Evolutionary conservation across 2,888 invertebrate genomes (phyloP).

Genomic region (Helicoverpa assulta): DNA sequence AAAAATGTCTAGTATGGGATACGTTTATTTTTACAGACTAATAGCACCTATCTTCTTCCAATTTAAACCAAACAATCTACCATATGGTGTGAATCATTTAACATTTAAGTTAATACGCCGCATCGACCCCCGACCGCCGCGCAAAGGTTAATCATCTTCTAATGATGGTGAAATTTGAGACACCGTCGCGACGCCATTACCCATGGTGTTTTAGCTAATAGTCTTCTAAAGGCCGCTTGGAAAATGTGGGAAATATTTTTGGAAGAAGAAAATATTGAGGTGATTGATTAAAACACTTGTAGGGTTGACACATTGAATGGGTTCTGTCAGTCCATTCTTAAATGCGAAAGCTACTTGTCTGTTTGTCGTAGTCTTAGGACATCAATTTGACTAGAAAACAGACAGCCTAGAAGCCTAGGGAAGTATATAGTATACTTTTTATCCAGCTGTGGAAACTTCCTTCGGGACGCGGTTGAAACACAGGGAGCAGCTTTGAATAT

Average conservation of each 20-base stretch:
- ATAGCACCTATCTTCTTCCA: neutral
- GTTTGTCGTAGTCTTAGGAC: no score
- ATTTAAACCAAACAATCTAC: slow-evolving; percentile 30
- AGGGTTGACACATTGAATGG: neutral
- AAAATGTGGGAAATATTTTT: neutral
- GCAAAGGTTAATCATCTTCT: slow-evolving; percentile 88
- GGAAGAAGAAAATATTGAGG: neutral
- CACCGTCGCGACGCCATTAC: slow-evolving; percentile 56
- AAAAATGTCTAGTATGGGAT: no score
- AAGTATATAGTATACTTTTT: neutral
- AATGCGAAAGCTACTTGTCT: no score
- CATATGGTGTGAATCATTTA: slow-evolving; percentile 80
- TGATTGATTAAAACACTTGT: neutral
- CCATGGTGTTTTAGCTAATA: slow-evolving; percentile 58
- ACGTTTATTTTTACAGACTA: no score
- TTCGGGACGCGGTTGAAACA: no score
- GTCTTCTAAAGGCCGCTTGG: slow-evolving; percentile 41
- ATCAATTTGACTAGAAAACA: no score
- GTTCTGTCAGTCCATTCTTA: no score
- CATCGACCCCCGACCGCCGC: slow-evolving; percentile 71
- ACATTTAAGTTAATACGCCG: slow-evolving; percentile 83
- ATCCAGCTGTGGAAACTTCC: neutral
- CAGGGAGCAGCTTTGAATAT: no score
- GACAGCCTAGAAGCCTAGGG: no score
- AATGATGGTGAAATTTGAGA: slow-evolving; percentile 81